Conservation (phyloP, 2,113 vertebrate species). For the Carassius carassius region DNA sequence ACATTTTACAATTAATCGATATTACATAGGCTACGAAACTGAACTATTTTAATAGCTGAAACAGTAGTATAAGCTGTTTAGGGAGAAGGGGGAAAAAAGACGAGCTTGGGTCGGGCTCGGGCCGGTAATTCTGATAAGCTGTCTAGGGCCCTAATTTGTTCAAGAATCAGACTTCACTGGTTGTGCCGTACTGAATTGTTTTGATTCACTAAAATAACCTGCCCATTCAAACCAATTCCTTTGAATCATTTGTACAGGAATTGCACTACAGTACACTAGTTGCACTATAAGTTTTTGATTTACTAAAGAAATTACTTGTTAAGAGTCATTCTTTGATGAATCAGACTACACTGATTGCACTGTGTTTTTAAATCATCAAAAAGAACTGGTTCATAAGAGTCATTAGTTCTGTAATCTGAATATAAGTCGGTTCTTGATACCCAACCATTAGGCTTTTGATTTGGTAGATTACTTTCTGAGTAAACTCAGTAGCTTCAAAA, state of each 20-base stretch:
- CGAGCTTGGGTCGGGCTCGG: too few relatives aligned
- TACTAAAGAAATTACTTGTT: background rate
- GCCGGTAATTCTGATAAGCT: too few relatives aligned
- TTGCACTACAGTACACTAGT: background rate
- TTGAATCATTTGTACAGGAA: background rate
- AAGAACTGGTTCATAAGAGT: background rate
- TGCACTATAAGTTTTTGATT: background rate
- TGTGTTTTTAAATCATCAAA: too few relatives aligned
- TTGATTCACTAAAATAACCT: background rate
- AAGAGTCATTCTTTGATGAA: background rate
- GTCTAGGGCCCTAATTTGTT: too few relatives aligned
- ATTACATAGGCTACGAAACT: too few relatives aligned
- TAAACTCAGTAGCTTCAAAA: background rate
- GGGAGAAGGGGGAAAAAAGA: too few relatives aligned
- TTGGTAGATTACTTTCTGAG: background rate
- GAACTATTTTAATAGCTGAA: too few relatives aligned
- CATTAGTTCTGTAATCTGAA: background rate
- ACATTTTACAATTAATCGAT: too few relatives aligned
- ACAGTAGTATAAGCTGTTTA: too few relatives aligned
- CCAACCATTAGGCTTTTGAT: background rate
- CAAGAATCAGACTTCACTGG: background rate
- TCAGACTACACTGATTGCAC: background rate
- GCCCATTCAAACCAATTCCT: background rate
- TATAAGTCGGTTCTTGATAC: background rate
- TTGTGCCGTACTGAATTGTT: background rate